Base-by-base conservation (phyloP, 2,888 invertebrate species). In the Protophormia terraenovae region DNA sequence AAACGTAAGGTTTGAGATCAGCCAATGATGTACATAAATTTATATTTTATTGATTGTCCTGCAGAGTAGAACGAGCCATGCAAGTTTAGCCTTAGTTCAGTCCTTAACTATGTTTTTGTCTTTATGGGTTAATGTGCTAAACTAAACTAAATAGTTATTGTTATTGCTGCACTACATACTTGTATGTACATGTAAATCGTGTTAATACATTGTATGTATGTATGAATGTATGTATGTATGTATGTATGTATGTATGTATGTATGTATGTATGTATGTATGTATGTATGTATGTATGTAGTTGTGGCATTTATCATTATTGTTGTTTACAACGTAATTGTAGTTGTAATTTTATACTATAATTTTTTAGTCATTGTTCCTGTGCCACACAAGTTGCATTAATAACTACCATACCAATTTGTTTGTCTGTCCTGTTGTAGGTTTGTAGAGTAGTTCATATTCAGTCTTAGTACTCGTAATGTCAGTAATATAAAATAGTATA, bases 61-160 rank as follows among this genome's bases (percentile, higher is more conserved):
- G 10, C 32, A 35, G 32, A 35, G 8, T 35, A 1, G 8, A 10
- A 4, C 32, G 7, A 32, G 1, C n/a, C n/a, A n/a, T n/a, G n/a
- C n/a, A n/a, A n/a, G n/a, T n/a, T n/a, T n/a, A n/a, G n/a, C n/a
- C n/a, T n/a, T n/a, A n/a, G n/a, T n/a, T 6, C 67, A 32, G 22
- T 35, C 29, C 76, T 76, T 41, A 45, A 12, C 3, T 47, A 5
- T 41, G 7, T 14, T 8, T 58, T 80, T 66, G 14, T 69, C 14
- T 84, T 85, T 82, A 73, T 85, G 72, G 82, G 84, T 85, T 82
- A 85, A 82, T 85, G 73, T 82, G 84, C 29, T 69, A 69, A 77
- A 73, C 35, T 67, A 67, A 55, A 72, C 27, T 47, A 58, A 81
- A 58, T 69, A 53, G 53, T 66, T 64, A 50, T 41, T 71, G 32